Evolutionary conservation across 2,797 vertebrate genomes (phyloP).

Genomic region (Picus viridis): DNA sequence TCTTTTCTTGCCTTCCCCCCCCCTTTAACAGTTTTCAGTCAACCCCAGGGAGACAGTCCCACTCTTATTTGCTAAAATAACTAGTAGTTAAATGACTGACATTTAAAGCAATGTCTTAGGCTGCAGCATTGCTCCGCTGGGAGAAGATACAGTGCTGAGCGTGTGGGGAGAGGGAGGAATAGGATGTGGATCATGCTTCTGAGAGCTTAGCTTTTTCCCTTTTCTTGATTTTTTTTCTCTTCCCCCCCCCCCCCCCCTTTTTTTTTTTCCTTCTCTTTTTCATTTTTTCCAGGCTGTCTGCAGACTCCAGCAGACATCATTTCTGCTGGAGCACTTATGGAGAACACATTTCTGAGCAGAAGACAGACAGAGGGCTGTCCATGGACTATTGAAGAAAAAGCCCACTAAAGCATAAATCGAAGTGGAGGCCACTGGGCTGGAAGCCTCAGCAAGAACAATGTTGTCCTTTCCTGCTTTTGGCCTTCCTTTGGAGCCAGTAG

Average conservation of each 20-base stretch:
- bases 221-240: neutral
- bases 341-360: neutral
- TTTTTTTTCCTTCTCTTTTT: neutral
- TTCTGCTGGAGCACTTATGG: neutral
- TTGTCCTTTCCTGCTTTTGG: neutral
- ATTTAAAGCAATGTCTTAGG: constrained; percentile 39
- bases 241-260: neutral
- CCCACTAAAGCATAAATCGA: neutral
- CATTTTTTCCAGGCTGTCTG: neutral
- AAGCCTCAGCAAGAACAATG: neutral
- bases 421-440: neutral
- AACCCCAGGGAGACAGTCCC: constrained; percentile 55
- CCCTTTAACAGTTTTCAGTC: constrained; percentile 20
- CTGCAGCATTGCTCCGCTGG: constrained; percentile 18
- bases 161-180: constrained; percentile 56
- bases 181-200: constrained; percentile 47
- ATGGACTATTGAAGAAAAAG: neutral
- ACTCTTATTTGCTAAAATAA: constrained; percentile 69
- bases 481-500: neutral
- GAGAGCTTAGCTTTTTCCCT: neutral
- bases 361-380: neutral
- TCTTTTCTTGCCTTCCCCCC: neutral
- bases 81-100: constrained; percentile 56
- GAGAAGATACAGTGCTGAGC: constrained; percentile 40
- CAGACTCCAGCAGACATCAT: neutral